phyloP scores from a whole-genome alignment of 2,113 vertebrate genomes.

The Orthochromis malagaraziensis region DNA sequence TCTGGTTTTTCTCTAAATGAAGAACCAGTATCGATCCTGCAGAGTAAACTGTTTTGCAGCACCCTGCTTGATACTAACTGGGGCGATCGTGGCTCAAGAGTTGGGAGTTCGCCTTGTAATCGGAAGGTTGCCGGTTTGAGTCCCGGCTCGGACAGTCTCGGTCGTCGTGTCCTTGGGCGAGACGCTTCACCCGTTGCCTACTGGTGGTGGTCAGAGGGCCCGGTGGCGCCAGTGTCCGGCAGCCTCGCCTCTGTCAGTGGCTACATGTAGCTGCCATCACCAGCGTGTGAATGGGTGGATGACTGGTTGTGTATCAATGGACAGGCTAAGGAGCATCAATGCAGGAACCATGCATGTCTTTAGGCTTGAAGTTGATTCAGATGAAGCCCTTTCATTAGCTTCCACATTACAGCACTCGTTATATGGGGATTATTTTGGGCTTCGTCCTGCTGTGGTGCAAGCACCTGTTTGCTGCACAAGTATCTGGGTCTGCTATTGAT shows the following conservation, averaged over 20 bases:
- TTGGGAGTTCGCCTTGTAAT: too few species aligned
- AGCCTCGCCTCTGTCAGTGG: too few species aligned
- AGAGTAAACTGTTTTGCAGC: background rate
- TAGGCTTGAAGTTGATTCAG: accelerated
- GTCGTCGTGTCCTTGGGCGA: too few species aligned
- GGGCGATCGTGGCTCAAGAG: too few species aligned
- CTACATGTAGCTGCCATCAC: too few species aligned
- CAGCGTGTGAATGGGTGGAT: too few species aligned
- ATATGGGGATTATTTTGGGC: background rate
- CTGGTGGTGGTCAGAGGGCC: too few species aligned
- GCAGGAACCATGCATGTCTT: background rate
- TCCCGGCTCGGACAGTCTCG: too few species aligned
- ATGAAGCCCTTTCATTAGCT: background rate
- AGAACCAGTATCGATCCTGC: background rate
- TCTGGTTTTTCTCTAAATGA: background rate
- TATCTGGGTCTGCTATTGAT: background rate
- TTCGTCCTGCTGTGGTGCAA: background rate
- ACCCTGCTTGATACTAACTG: accelerated
- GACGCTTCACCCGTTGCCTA: too few species aligned
- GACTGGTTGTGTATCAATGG: too few species aligned
- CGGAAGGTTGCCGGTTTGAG: too few species aligned
- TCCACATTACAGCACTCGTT: background rate
- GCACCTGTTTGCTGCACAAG: background rate
- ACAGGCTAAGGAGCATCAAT: background rate
- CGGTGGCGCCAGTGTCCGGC: too few species aligned